phyloP scores from a whole-genome alignment of 2,888 invertebrate species.

The Zhuqinia jingwanae region DNA sequence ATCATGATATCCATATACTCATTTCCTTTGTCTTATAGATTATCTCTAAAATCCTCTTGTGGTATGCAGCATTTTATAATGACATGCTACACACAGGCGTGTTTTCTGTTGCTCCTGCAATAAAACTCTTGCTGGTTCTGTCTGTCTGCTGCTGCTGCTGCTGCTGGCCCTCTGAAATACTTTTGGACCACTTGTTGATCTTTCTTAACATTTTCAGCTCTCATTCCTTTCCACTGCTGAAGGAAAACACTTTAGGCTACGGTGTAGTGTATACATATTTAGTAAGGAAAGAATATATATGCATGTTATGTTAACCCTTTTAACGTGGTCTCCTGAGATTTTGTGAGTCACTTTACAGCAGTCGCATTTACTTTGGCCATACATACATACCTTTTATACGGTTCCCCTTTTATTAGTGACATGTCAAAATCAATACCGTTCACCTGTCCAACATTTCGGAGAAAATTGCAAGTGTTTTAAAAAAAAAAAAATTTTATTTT shows the following conservation, averaged over 20 bases:
- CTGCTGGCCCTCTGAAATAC: slow-evolving; percentile 39
- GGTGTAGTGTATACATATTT: not conserved
- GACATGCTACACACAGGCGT: slow-evolving; percentile 26
- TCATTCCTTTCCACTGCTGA: slow-evolving; percentile 49
- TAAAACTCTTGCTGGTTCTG: slow-evolving; percentile 1
- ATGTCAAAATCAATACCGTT: too few species aligned
- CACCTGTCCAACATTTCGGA: too few species aligned
- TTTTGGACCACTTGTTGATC: slow-evolving; percentile 59
- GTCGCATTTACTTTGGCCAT: too few species aligned
- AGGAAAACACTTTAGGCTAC: slow-evolving; percentile 42
- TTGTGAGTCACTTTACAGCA: not conserved
- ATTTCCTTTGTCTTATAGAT: slow-evolving; percentile 30
- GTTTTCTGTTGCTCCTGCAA: not conserved
- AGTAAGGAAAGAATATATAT: not conserved
- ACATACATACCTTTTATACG: too few species aligned
- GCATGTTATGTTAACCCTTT: too few species aligned
- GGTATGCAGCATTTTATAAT: slow-evolving; percentile 37
- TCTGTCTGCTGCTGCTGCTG: not conserved
- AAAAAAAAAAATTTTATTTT: too few species aligned
- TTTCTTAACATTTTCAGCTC: slow-evolving; percentile 51
- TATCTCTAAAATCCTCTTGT: slow-evolving; percentile 34
- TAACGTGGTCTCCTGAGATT: not conserved
- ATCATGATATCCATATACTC: not conserved
- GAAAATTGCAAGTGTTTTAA: too few species aligned
- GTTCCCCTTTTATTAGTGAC: too few species aligned